Percentiles rank a stretch among this genome's conserved stretches.
These are phyloP conservation scores for Platorchestia sp. DNA, from an alignment of 1,140 invertebrate genomes.

Conservation along the genomic window DNA sequence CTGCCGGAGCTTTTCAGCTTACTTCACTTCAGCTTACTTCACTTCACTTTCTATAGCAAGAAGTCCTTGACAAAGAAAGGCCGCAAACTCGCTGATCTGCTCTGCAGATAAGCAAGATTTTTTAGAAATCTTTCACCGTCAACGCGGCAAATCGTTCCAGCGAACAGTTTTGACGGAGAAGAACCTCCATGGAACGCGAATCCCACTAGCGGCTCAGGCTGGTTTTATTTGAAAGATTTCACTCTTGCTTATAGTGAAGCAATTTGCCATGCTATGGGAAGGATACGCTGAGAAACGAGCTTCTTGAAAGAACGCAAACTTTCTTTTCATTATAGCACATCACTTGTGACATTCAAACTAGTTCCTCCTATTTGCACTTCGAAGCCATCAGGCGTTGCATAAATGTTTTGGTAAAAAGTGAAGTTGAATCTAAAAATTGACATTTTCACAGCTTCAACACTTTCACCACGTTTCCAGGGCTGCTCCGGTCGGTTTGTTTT, in stretches of 20 bases:
- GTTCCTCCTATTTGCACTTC: too few species aligned
- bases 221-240: not conserved
- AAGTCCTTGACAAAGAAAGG: not conserved
- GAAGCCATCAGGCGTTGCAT: too few species aligned
- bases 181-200: not conserved
- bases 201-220: not conserved
- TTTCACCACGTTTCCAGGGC: too few species aligned
- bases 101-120: too few species aligned
- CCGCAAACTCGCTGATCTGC: not conserved
- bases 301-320: not conserved
- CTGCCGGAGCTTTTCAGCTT: not conserved
- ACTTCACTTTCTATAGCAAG: not conserved
- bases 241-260: not conserved
- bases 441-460: too few species aligned
- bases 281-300: not conserved
- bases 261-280: not conserved
- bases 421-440: too few species aligned
- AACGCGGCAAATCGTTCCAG: not conserved
- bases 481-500: too few species aligned
- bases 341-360: too few species aligned
- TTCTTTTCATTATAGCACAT: too few species aligned
- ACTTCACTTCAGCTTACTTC: not conserved
- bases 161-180: not conserved
- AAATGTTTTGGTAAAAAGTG: too few species aligned
- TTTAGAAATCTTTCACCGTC: not conserved